Evolutionary conservation across 2,113 vertebrate species (phyloP).

Genomic region (Ovis aries): ARS-UI_Ramb_v3.0 NC_056080.1:110573001-110573500

Average conservation of each 20-base stretch:
- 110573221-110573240: background rate
- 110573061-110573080: background rate
- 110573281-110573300: background rate
- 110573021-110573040: background rate
- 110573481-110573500: background rate
- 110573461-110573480: background rate
- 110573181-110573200: background rate
- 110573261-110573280: background rate
- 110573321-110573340: background rate
- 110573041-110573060: background rate
- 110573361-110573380: background rate
- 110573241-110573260: slow-evolving; percentile 2
- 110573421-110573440: background rate
- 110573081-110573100: background rate
- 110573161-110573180: background rate
- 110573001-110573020: slow-evolving; percentile 23
- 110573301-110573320: background rate
- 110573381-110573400: background rate
- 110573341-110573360: background rate
- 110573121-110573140: background rate
- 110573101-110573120: background rate
- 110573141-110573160: background rate
- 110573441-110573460: background rate
- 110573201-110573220: background rate
- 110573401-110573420: background rate